Evolutionary conservation across 2,888 invertebrate species (phyloP).

Genomic region (Sarcophaga caerulescens): DNA sequence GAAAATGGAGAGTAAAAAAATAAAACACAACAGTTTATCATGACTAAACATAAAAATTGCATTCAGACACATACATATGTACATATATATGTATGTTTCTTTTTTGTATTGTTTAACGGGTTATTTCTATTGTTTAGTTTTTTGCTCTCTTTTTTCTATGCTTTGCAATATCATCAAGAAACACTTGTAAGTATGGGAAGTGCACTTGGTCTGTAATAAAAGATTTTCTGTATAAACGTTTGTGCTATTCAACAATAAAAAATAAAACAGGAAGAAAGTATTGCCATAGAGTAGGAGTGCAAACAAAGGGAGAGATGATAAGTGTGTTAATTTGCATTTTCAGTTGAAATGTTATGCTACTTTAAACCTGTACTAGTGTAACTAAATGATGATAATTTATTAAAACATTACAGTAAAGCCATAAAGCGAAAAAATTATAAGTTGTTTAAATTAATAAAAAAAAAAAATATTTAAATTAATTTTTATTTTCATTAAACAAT

Average conservation of each 20-base stretch:
- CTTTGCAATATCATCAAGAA: slow-evolving; percentile 47
- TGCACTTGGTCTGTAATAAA: slow-evolving; percentile 61
- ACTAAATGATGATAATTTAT: too few relatives aligned
- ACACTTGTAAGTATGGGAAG: slow-evolving; percentile 62
- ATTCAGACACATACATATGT: neutral
- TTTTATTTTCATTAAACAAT: too few relatives aligned
- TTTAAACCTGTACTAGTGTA: neutral
- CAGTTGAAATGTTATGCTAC: slow-evolving; percentile 41
- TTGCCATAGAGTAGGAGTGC: neutral
- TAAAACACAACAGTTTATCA: slow-evolving; percentile 32
- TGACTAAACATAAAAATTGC: slow-evolving; percentile 49
- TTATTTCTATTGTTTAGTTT: slow-evolving; percentile 19
- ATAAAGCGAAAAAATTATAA: too few relatives aligned
- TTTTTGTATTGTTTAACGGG: slow-evolving; percentile 21
- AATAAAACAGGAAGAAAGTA: neutral
- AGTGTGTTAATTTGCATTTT: slow-evolving; percentile 65
- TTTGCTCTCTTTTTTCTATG: slow-evolving; percentile 21
- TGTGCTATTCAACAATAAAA: slow-evolving; percentile 48
- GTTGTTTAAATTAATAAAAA: too few relatives aligned
- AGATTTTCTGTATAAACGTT: slow-evolving; percentile 48
- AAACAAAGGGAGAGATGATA: slow-evolving; percentile 24
- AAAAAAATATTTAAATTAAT: too few relatives aligned
- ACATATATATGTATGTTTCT: neutral
- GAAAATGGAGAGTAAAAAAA: neutral
- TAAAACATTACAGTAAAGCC: too few relatives aligned